Percentiles rank a stretch among this genome's conserved stretches.
phyloP scores from a whole-genome alignment of 2,888 invertebrate genomes.

The Ypsolopha sequella region DNA sequence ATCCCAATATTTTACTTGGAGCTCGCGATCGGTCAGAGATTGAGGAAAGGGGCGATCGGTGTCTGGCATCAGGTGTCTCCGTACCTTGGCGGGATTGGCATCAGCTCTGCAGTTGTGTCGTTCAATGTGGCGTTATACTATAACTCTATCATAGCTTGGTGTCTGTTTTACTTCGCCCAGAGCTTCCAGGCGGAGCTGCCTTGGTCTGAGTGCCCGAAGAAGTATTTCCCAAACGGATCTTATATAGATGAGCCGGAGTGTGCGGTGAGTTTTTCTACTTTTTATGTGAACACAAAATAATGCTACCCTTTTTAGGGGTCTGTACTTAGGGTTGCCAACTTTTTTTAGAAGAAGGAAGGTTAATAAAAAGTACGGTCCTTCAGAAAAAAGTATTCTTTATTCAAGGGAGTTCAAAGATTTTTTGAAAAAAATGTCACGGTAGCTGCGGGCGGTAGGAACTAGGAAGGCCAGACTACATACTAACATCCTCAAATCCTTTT shows the following conservation, averaged over 20 bases:
- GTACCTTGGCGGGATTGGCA: constrained; percentile 89
- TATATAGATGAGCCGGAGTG: constrained; percentile 86
- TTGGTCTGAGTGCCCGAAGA: constrained; percentile 92
- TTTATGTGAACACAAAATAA: not conserved
- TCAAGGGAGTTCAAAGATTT: too few relatives aligned
- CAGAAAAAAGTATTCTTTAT: too few relatives aligned
- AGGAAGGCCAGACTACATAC: too few relatives aligned
- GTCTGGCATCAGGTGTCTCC: constrained; percentile 96
- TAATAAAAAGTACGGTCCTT: too few relatives aligned
- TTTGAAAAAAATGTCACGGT: too few relatives aligned
- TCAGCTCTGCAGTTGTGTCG: constrained; percentile 95
- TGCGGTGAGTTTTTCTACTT: constrained; percentile 68
- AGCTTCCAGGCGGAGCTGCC: constrained; percentile 93
- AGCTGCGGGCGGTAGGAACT: too few relatives aligned
- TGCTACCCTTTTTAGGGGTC: too few relatives aligned
- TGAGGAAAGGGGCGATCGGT: constrained; percentile 94
- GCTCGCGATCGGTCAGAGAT: constrained; percentile 92
- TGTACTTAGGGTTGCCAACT: too few relatives aligned
- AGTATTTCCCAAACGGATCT: constrained; percentile 83
- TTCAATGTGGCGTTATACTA: constrained; percentile 97
- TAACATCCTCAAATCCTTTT: too few relatives aligned
- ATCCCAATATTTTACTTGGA: constrained; percentile 97
- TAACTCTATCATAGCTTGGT: constrained; percentile 98
- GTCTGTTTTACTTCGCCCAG: constrained; percentile 93
- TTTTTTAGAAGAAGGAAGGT: too few relatives aligned